Percentiles rank a stretch among this genome's conserved stretches.
phyloP scores from a whole-genome alignment of 2,888 invertebrate species.

The Oeneis ivallda region DNA sequence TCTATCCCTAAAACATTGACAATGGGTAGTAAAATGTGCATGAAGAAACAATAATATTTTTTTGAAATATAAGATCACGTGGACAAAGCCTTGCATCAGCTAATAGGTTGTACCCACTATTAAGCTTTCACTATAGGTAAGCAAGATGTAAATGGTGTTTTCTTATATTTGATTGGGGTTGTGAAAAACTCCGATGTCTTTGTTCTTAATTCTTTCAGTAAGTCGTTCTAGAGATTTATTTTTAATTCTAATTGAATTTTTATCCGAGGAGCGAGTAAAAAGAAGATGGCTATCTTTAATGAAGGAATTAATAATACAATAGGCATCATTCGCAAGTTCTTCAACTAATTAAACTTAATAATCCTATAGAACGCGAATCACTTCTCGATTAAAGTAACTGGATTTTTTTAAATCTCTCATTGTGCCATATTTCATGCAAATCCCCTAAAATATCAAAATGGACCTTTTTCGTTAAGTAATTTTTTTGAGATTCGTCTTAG shows the following conservation, averaged over 20 bases:
- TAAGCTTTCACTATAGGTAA: neutral
- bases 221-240: conserved; percentile 13
- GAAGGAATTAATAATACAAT: conserved; percentile 53
- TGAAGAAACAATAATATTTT: no score
- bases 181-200: neutral
- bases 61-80: no score
- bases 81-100: no score
- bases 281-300: conserved; percentile 38
- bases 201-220: conserved; percentile 14
- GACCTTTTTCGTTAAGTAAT: conserved; percentile 25
- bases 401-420: conserved; percentile 51
- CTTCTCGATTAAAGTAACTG: conserved; percentile 59
- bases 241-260: conserved; percentile 29
- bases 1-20: no score
- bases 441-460: conserved; percentile 38
- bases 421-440: conserved; percentile 45
- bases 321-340: conserved; percentile 55
- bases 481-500: neutral
- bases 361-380: conserved; percentile 63
- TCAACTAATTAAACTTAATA: conserved; percentile 76
- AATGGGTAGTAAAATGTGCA: no score
- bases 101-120: no score
- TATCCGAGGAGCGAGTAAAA: conserved; percentile 25
- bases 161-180: neutral
- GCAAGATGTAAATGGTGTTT: neutral